A percentile compares a stretch with the other conserved stretches of the same genome.
Evolutionary conservation across 2,888 invertebrate species (phyloP).

Genomic region (Tricholauxania praeusta): DNA sequence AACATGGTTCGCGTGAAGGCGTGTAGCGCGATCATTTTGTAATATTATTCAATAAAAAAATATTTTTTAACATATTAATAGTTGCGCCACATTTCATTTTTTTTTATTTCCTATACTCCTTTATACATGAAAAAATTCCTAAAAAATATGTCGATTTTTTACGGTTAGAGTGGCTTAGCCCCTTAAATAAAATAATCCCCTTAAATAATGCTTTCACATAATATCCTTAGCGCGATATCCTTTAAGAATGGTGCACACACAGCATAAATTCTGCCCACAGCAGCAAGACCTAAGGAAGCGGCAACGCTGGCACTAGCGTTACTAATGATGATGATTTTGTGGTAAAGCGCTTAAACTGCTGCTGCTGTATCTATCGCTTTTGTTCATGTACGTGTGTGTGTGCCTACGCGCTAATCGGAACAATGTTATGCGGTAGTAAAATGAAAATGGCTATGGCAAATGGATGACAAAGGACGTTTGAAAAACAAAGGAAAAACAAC

Average conservation of each 20-base stretch:
- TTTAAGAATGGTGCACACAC: slow-evolving; percentile 40
- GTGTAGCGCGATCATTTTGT: too few species aligned
- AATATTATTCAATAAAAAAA: too few species aligned
- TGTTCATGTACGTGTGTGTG: background rate
- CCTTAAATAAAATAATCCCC: slow-evolving; percentile 61
- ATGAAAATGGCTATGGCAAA: slow-evolving; percentile 58
- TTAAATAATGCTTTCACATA: slow-evolving; percentile 62
- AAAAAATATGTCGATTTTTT: slow-evolving; percentile 48
- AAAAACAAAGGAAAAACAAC: slow-evolving; percentile 20
- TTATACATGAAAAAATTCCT: too few species aligned
- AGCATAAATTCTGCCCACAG: slow-evolving; percentile 40
- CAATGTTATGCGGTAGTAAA: slow-evolving; percentile 62
- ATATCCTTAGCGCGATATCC: slow-evolving; percentile 45
- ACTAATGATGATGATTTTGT: slow-evolving; percentile 62
- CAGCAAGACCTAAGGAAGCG: slow-evolving; percentile 35
- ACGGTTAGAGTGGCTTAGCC: slow-evolving; percentile 51
- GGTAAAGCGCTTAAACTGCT: slow-evolving; percentile 55
- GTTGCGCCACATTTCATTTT: too few species aligned
- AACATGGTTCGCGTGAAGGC: too few species aligned
- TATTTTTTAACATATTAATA: too few species aligned
- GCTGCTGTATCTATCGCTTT: background rate
- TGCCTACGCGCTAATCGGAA: slow-evolving; percentile 59
- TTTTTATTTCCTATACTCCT: too few species aligned
- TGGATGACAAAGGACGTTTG: slow-evolving; percentile 38
- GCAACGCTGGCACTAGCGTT: slow-evolving; percentile 55